Base-by-base conservation (phyloP, 2,888 invertebrate genomes). In the Operophtera brumata region DNA sequence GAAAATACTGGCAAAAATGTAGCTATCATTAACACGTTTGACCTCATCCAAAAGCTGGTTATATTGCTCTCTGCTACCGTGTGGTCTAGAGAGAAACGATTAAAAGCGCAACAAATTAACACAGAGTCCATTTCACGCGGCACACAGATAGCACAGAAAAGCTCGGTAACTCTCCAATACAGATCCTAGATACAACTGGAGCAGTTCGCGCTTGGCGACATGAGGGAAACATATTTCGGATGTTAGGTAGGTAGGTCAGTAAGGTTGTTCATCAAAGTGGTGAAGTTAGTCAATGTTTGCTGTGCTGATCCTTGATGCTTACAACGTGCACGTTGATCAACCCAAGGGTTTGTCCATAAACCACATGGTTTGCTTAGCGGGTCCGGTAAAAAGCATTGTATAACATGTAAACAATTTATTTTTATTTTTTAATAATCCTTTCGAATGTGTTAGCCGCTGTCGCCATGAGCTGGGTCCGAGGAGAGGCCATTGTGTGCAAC, bases 1-100 rank as follows among this genome's bases (percentile, higher is more conserved):
- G 4, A 20, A 20, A 20, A 20, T 3, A 20, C 2, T 36, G 36
- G 35, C 44, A 14, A 39, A 40, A 20, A 49, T 26, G 36, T 45
- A 32, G 49, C 49, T 46, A 54, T 41, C 45, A 45, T 42, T 46
- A 41, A 41, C 45, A 35, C 39, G 39, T 37, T 45, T 46, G 45
- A 46, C 36, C 45, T 54, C 44, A 51, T 45, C 45, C 20, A 51
- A 59, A 63, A 62, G 65, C 64, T 63, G 60, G 59, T 69, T 59
- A 34, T 35, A 51, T 39, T 40, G 30, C 47, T 47, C 47, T 43
- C 39, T 39, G 51, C 47, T 56, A 51, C 56, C 35, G 56, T 56
- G 47, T 51, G 56, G 51, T 56, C 51, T 51, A 56, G 47, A 50
- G 42, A 47, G 47, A 55, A 47, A 50, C 61, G 55, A 44, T 56